A percentile compares a stretch with the other conserved stretches of the same genome.
phyloP scores from a whole-genome alignment of 2,888 invertebrate species.

The Dione juno region DNA sequence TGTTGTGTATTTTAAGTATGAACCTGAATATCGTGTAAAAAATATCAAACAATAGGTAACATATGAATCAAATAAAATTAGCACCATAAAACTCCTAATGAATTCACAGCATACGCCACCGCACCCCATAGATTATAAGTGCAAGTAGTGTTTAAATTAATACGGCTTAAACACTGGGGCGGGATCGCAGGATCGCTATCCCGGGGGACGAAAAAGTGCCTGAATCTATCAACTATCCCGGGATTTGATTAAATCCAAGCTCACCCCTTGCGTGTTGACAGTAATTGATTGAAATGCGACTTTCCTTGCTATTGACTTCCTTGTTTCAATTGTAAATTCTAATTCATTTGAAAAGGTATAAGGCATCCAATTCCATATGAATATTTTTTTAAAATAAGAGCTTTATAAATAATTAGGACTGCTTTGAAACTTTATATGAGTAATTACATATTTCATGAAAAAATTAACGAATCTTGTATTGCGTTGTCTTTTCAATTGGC shows the following conservation, averaged over 20 bases:
- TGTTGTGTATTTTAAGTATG: not conserved
- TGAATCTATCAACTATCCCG: conserved; percentile 72
- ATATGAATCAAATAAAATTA: not conserved
- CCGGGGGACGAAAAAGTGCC: conserved; percentile 72
- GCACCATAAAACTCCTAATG: conserved; percentile 24
- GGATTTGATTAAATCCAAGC: conserved; percentile 77
- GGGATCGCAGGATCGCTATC: conserved; percentile 69
- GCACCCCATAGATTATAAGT: conserved; percentile 50
- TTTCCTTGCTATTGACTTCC: conserved; percentile 55
- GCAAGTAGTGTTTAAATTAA: conserved; percentile 78
- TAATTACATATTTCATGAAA: too few relatives aligned
- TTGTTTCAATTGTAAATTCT: conserved; percentile 40
- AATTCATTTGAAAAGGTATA: conserved; percentile 24
- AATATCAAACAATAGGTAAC: not conserved
- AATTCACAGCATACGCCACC: conserved; percentile 37
- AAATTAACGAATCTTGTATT: too few relatives aligned
- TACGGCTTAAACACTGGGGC: conserved; percentile 76
- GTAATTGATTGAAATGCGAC: conserved; percentile 77
- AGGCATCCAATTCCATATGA: not conserved
- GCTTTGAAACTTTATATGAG: too few relatives aligned
- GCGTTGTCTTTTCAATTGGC: too few relatives aligned
- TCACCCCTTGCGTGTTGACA: conserved; percentile 78
- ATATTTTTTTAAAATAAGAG: not conserved
- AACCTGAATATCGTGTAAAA: too few relatives aligned
- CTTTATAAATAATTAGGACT: too few relatives aligned